A percentile compares a stretch with the other conserved stretches of the same genome.
Evolutionary conservation across 2,888 invertebrate species (phyloP).

Genomic region (Lepidocyrtinus sp.): DNA sequence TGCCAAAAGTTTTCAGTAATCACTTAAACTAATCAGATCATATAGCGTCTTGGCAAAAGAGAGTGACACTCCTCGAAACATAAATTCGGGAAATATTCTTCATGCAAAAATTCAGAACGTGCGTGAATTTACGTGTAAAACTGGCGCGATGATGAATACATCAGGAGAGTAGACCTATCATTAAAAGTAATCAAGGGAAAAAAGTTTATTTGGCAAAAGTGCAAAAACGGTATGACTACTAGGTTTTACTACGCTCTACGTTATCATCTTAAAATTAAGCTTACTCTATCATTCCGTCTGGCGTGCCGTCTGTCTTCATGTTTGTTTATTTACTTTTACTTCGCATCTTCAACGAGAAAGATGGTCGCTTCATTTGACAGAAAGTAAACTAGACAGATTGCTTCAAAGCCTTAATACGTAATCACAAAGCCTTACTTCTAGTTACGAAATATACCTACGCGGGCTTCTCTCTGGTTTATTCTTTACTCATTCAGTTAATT

Average conservation of each 20-base stretch:
- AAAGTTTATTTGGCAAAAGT: constrained; percentile 24
- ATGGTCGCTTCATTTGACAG: background rate
- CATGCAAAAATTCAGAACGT: too few relatives aligned
- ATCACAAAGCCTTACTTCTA: too few relatives aligned
- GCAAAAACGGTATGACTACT: constrained; percentile 24
- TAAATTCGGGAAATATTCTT: too few relatives aligned
- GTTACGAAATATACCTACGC: too few relatives aligned
- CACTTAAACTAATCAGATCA: background rate
- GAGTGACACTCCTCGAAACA: too few relatives aligned
- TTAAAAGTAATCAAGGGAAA: constrained; percentile 33
- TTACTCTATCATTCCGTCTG: background rate
- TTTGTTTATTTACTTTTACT: background rate
- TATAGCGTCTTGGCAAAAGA: background rate
- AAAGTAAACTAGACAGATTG: background rate
- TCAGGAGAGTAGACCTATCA: constrained; percentile 20
- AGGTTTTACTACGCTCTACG: background rate
- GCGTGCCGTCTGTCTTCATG: background rate
- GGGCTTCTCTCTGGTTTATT: too few relatives aligned
- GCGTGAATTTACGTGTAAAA: background rate
- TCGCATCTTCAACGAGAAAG: background rate
- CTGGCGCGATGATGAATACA: constrained; percentile 19
- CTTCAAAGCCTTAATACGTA: too few relatives aligned
- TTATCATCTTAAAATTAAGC: too few relatives aligned
- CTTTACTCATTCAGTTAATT: too few relatives aligned
- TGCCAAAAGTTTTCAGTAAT: background rate